Percentiles rank a stretch among this genome's conserved stretches.
phyloP scores from a whole-genome alignment of 2,113 vertebrate species.

The Ammodytes dubius region DNA sequence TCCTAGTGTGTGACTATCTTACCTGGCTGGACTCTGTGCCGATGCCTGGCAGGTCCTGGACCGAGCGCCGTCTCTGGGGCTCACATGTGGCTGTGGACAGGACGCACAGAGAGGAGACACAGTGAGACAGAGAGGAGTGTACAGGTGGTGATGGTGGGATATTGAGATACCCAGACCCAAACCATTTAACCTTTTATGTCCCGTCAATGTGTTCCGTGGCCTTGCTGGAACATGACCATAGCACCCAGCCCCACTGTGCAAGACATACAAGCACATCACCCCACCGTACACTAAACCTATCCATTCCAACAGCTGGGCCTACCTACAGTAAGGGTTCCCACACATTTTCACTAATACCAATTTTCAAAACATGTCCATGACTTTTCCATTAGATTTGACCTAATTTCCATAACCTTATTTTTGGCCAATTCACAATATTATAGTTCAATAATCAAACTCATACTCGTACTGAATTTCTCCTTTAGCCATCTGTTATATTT shows the following conservation, averaged over 20 bases:
- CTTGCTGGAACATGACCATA: slow-evolving; percentile 30
- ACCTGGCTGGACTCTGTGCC: slow-evolving; percentile 95
- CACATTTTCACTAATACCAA: too few species aligned
- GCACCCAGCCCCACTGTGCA: background rate
- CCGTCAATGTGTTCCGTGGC: slow-evolving; percentile 71
- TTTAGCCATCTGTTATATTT: too few species aligned
- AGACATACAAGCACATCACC: background rate
- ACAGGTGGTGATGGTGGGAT: background rate
- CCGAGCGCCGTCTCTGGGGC: slow-evolving; percentile 94
- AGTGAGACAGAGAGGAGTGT: slow-evolving; percentile 63
- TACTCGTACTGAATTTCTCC: too few species aligned
- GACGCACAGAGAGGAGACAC: slow-evolving; percentile 68
- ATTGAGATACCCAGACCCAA: slow-evolving; percentile 23
- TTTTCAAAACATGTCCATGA: too few species aligned
- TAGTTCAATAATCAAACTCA: too few species aligned
- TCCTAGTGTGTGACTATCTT: slow-evolving; percentile 57
- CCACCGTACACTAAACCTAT: slow-evolving; percentile 51
- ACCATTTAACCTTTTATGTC: slow-evolving; percentile 84
- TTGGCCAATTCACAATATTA: too few species aligned
- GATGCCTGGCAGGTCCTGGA: slow-evolving; percentile 94
- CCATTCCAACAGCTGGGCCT: slow-evolving; percentile 62
- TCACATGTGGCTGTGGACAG: slow-evolving; percentile 89
- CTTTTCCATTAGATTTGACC: too few species aligned
- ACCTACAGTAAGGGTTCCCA: background rate
- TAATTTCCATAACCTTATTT: too few species aligned